Base-by-base conservation (phyloP, 2,113 vertebrate species). In the Scytalopus superciliaris region DNA sequence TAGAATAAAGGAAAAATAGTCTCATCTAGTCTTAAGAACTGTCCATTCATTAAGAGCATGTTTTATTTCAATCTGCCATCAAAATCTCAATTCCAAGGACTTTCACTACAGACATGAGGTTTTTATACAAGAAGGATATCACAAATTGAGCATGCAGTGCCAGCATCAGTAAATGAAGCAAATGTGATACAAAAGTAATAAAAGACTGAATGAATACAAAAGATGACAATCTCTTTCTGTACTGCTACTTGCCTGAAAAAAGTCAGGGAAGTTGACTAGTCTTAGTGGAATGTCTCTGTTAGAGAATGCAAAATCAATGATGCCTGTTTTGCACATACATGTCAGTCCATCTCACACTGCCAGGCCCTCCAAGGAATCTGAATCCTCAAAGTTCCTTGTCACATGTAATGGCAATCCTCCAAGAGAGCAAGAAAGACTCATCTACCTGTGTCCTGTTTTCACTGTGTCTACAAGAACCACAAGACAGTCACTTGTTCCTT, bases 11-110 rank as follows among this genome's bases (percentile, higher is more conserved):
- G 42, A 79, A 84, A 60, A 93, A 30, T 3, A 6, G 0, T 18
- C 68, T 92, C 68, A 91, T 82, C 50, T 78, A 24, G 24, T 88
- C 37, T 55, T 45, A 68, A 82, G 33, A 90, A 64, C 44, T 5
- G 2, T 37, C 69, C 62, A 37, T 81, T 91, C 81, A 87, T 69
- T 84, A 87, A 76, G 69, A 89, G 49, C 28, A n/a, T 16, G 33
- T 49, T 91, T 93, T 93, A 89, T 67, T 86, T 84, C 86, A 91
- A 64, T 45, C 31, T 74, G 78, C 44, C 57, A 94, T 63, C 66
- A 69, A 95, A 95, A 91, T 55, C 84, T 59, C 16, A 1, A 82
- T 84, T 94, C 68, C 84, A 87, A 95, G 89, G 69, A 92, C 91
- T 70, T 83, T 47, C 40, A 66, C 42, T 45, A 56, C 30, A 76